phyloP scores from a whole-genome alignment of 30 jellyfish, hydroid and myxozoan species.

The Pelagia noctiluca region DNA sequence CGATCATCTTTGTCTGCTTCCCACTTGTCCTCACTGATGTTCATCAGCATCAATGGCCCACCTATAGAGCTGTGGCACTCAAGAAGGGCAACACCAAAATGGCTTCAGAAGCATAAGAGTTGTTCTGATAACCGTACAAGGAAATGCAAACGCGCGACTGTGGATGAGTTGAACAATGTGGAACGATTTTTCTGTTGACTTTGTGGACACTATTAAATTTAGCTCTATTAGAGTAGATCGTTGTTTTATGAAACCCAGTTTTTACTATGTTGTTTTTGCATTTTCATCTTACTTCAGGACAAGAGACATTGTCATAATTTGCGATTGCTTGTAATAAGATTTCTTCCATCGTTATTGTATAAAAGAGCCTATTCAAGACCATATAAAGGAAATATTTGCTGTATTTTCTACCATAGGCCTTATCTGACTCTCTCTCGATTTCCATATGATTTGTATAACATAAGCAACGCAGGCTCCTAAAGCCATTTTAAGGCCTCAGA shows the following conservation, averaged over 20 bases:
- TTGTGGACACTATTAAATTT: no score
- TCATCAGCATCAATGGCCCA: conserved; percentile 56
- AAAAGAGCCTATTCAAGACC: not conserved
- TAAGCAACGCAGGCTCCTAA: no score
- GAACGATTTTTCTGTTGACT: conserved; percentile 52
- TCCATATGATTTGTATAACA: no score
- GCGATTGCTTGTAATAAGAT: not conserved
- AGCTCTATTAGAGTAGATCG: no score
- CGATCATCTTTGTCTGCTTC: conserved; percentile 26
- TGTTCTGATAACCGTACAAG: conserved; percentile 61
- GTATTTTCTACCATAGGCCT: no score
- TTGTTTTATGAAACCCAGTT: no score
- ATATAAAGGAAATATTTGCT: no score
- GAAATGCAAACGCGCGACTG: conserved; percentile 52
- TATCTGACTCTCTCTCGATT: no score
- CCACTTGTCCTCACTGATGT: conserved; percentile 51
- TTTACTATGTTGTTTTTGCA: not conserved
- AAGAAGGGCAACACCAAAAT: conserved; percentile 49
- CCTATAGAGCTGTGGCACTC: conserved; percentile 63
- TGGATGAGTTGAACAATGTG: conserved; percentile 28
- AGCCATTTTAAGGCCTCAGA: no score
- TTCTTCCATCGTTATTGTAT: not conserved
- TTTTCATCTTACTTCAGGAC: not conserved
- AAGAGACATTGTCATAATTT: not conserved
- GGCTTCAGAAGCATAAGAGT: conserved; percentile 61